A percentile compares a stretch with the other conserved stretches of the same genome.
These are phyloP conservation scores for Agrochola macilenta DNA, from an alignment of 2,888 invertebrate species.

Conservation along the genomic window DNA sequence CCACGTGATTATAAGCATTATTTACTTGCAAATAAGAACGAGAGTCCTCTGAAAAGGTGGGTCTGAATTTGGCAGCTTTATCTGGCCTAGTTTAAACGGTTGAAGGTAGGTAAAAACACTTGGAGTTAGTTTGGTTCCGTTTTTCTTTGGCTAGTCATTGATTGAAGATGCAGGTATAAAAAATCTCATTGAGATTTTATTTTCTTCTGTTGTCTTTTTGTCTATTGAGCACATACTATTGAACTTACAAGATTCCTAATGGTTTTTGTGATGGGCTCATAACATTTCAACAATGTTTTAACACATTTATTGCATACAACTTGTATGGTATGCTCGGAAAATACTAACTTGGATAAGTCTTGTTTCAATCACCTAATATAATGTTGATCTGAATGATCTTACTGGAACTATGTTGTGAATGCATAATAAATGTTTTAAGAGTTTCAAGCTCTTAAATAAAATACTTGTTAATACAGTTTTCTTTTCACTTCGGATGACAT, in stretches of 20 bases:
- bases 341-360: neutral
- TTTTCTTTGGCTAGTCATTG: neutral
- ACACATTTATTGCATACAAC: neutral
- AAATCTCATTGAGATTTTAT: neutral
- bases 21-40: constrained; percentile 10
- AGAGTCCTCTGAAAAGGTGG: constrained; percentile 9
- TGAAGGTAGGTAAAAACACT: neutral
- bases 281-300: neutral
- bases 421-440: neutral
- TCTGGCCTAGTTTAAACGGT: neutral
- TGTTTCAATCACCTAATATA: neutral
- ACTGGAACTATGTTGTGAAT: neutral
- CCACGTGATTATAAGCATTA: constrained; percentile 34
- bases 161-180: neutral
- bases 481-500: neutral
- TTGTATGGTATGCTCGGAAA: neutral
- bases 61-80: neutral
- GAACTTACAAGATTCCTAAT: neutral
- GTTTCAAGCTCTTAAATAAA: neutral
- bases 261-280: neutral
- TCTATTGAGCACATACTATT: neutral
- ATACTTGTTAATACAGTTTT: neutral
- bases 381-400: neutral
- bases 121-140: neutral
- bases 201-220: neutral